These are phyloP conservation scores for Siniperca chuatsi DNA, from an alignment of 2,113 vertebrate genomes.

Conservation along the genomic window DNA sequence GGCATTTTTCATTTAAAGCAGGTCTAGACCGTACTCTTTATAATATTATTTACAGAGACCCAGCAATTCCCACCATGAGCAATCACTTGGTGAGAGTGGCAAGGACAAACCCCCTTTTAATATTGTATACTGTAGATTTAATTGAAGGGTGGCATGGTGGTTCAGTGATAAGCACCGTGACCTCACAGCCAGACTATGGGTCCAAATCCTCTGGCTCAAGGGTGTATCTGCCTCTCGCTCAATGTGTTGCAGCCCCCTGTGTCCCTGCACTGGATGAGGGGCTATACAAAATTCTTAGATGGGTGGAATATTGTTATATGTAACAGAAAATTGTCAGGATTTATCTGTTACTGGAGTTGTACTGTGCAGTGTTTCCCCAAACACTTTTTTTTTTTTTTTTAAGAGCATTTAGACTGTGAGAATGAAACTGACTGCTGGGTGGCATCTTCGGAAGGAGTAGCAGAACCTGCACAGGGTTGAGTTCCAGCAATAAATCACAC, in stretches of 20 bases:
- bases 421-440: slow-evolving; percentile 1
- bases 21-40: too few species aligned
- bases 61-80: too few species aligned
- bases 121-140: too few species aligned
- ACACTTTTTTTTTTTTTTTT: neutral
- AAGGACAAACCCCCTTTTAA: too few species aligned
- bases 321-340: neutral
- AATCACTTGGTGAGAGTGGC: too few species aligned
- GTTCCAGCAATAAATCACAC: slow-evolving; percentile 60
- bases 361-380: neutral
- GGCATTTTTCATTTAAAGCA: too few species aligned
- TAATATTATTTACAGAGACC: too few species aligned
- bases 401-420: neutral
- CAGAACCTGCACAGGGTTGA: slow-evolving; percentile 31
- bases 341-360: too few species aligned
- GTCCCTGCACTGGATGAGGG: neutral
- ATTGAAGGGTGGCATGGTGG: neutral
- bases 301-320: neutral
- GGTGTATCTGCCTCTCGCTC: neutral
- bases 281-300: neutral
- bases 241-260: neutral
- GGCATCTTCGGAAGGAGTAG: slow-evolving; percentile 12
- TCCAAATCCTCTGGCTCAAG: neutral
- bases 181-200: neutral
- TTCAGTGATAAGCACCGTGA: neutral